phyloP scores from a whole-genome alignment of 2,113 vertebrate species.

The Hippocampus guttulatus region DNA sequence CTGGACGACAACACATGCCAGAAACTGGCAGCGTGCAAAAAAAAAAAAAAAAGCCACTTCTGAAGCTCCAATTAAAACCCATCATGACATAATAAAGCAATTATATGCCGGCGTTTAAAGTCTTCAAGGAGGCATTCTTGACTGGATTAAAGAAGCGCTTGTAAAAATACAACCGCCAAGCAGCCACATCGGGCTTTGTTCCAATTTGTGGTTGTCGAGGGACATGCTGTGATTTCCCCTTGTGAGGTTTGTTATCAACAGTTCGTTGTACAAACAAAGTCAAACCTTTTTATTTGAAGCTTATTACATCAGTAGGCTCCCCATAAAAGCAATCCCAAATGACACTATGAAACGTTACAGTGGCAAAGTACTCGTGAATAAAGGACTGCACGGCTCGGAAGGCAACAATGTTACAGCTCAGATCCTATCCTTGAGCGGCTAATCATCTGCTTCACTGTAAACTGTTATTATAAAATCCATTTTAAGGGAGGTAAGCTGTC shows the following conservation, averaged over 20 bases:
- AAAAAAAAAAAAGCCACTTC: conserved; percentile 35
- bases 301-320: conserved; percentile 8
- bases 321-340: conserved; percentile 4
- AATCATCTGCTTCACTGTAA: neutral
- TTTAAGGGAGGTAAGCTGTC: neutral
- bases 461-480: neutral
- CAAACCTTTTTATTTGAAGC: conserved; percentile 26
- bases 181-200: conserved; percentile 47
- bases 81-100: conserved; percentile 59
- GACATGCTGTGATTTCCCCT: conserved; percentile 44
- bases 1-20: conserved; percentile 60
- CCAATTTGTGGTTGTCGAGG: conserved; percentile 45
- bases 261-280: conserved; percentile 21
- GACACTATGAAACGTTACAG: neutral
- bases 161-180: conserved; percentile 25
- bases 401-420: neutral
- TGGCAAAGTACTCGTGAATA: neutral
- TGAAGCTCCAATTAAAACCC: conserved; percentile 61
- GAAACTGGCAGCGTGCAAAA: conserved; percentile 57
- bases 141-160: conserved; percentile 48
- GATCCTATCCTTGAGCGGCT: neutral
- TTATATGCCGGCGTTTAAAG: conserved; percentile 46
- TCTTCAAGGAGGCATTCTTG: conserved; percentile 33
- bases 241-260: conserved; percentile 38
- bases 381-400: neutral